A percentile compares a stretch with the other conserved stretches of the same genome.
phyloP scores from a whole-genome alignment of 1,140 invertebrate genomes.

The Leptonema lineaticorne region DNA sequence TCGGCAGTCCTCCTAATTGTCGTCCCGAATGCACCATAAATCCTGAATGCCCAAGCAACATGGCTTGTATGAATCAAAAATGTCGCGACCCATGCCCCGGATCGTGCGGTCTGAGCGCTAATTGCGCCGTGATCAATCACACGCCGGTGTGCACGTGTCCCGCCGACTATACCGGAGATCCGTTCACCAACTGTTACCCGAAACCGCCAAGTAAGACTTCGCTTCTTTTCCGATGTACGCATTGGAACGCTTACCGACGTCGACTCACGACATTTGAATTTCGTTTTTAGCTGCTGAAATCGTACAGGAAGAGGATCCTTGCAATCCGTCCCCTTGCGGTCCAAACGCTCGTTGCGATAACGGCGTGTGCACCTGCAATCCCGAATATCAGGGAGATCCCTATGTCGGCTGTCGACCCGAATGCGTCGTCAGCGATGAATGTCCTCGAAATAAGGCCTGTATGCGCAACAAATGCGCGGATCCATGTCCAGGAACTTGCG shows the following conservation, averaged over 20 bases:
- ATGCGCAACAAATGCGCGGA: conserved; percentile 62
- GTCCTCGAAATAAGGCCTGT: conserved; percentile 61
- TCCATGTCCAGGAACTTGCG: conserved; percentile 66
- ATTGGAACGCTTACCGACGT: not conserved
- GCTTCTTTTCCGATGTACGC: conserved; percentile 21
- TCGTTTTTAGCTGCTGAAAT: conserved; percentile 43
- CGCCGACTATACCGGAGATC: conserved; percentile 57
- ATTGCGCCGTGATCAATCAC: conserved; percentile 66
- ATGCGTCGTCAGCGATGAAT: conserved; percentile 64
- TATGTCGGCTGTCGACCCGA: conserved; percentile 64
- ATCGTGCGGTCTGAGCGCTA: conserved; percentile 65
- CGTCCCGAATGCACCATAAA: conserved; percentile 65
- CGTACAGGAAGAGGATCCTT: conserved; percentile 59
- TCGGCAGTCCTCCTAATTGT: conserved; percentile 64
- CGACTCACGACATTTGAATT: not conserved
- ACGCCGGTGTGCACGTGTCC: conserved; percentile 61
- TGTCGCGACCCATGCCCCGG: conserved; percentile 68
- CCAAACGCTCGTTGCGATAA: conserved; percentile 67
- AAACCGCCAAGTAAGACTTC: conserved; percentile 35
- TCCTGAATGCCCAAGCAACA: conserved; percentile 61
- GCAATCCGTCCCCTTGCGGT: conserved; percentile 71
- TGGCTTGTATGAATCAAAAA: conserved; percentile 65
- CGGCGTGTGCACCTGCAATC: conserved; percentile 65
- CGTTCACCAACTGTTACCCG: conserved; percentile 57
- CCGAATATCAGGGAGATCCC: conserved; percentile 62